Evolutionary conservation across 2,113 vertebrate species (phyloP).

Genomic region (Myiopsitta monachus): DNA sequence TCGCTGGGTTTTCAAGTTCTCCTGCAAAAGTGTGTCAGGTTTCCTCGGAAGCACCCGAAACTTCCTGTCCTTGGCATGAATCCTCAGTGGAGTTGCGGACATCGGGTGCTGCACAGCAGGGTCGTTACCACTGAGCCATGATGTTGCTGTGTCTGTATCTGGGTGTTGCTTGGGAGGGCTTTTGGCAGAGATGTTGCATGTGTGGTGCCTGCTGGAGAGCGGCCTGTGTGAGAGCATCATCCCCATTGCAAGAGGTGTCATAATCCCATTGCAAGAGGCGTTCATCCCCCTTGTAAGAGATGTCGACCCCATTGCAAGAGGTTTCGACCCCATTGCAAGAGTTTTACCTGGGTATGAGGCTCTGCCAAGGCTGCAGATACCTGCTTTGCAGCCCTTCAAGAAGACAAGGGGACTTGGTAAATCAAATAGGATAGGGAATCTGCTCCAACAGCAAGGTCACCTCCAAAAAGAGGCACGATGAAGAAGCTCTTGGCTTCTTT

Average conservation of each 20-base stretch:
- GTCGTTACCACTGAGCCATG: accelerated
- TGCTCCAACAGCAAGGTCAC: conserved; percentile 1
- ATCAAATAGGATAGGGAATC: neutral
- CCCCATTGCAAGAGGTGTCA: neutral
- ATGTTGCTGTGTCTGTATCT: neutral
- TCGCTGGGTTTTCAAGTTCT: neutral
- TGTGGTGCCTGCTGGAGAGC: neutral
- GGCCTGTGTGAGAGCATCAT: accelerated
- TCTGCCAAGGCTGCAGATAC: neutral
- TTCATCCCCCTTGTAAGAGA: no score
- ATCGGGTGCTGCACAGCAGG: neutral
- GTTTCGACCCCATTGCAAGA: neutral
- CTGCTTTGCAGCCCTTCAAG: conserved; percentile 14
- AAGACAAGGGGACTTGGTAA: neutral
- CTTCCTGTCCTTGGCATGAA: neutral
- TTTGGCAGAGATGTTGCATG: neutral
- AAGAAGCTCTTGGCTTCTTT: neutral
- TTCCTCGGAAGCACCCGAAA: neutral
- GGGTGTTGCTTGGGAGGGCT: neutral
- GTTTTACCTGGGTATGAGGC: neutral
- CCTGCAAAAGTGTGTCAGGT: neutral
- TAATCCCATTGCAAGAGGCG: no score
- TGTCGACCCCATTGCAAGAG: neutral
- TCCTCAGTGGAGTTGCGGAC: neutral
- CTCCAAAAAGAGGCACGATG: neutral